Percentiles rank a stretch among this genome's conserved stretches.
Conservation (phyloP, 2,113 vertebrate genomes). For the Dissostichus mawsoni region DNA sequence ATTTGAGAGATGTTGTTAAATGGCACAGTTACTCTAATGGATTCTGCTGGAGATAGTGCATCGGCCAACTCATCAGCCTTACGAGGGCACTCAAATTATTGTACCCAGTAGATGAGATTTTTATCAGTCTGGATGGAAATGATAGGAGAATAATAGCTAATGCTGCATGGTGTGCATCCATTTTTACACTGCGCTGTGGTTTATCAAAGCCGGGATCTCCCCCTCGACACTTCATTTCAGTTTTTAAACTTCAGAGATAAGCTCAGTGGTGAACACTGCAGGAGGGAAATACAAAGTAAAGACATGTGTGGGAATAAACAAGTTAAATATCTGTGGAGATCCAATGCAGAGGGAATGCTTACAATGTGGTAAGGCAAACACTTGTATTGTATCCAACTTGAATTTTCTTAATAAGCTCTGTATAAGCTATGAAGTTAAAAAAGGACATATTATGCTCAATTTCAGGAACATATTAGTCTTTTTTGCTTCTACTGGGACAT, state of each 20-base stretch:
- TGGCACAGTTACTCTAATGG: slow-evolving; percentile 33
- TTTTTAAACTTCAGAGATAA: neutral
- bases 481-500: too few relatives aligned
- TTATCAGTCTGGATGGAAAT: slow-evolving; percentile 6
- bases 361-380: neutral
- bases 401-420: neutral
- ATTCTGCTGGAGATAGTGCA: neutral
- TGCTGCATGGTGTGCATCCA: slow-evolving; percentile 8
- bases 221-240: neutral
- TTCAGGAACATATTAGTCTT: too few relatives aligned
- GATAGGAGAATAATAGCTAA: slow-evolving; percentile 20
- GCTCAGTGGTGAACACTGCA: neutral
- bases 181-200: slow-evolving; percentile 15
- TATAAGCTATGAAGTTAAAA: neutral
- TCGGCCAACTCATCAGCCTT: slow-evolving; percentile 38
- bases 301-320: neutral
- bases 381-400: neutral
- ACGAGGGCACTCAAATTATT: slow-evolving; percentile 17
- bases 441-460: too few relatives aligned
- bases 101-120: neutral
- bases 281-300: neutral
- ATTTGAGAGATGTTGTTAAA: slow-evolving; percentile 18
- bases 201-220: neutral
- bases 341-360: neutral
- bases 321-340: neutral